Evolutionary conservation across 2,888 invertebrate genomes (phyloP).

Genomic region (Cheilosia grossa): DNA sequence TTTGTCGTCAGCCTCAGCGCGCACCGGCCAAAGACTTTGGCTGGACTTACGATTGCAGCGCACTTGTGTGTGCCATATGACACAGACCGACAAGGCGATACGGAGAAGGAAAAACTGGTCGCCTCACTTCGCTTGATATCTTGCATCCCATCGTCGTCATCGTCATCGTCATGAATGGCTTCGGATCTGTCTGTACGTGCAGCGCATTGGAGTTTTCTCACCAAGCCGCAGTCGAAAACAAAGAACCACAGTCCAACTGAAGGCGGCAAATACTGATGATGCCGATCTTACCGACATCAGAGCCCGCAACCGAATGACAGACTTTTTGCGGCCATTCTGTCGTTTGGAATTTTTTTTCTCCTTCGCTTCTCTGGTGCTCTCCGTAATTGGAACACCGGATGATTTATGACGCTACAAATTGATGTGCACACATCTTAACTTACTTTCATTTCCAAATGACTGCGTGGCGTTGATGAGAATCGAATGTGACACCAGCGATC

Average conservation of each 20-base stretch:
- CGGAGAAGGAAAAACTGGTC: slow-evolving; percentile 58
- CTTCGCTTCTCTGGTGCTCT: slow-evolving; percentile 21
- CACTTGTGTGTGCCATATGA: slow-evolving; percentile 44
- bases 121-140: slow-evolving; percentile 53
- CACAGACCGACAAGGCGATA: slow-evolving; percentile 17
- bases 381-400: slow-evolving; percentile 62
- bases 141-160: slow-evolving; percentile 39
- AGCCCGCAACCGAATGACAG: slow-evolving; percentile 7
- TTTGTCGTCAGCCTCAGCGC: background rate
- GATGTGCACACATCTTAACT: slow-evolving; percentile 47
- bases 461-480: slow-evolving; percentile 67
- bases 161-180: slow-evolving; percentile 32
- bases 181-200: background rate
- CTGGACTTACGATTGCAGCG: slow-evolving; percentile 27
- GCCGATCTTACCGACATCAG: slow-evolving; percentile 12
- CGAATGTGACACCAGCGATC: slow-evolving; percentile 71
- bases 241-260: slow-evolving; percentile 4
- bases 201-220: slow-evolving; percentile 14
- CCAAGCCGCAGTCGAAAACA: slow-evolving; percentile 1
- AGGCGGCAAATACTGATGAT: slow-evolving; percentile 23
- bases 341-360: slow-evolving; percentile 22
- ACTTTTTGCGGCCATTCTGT: slow-evolving; percentile 37
- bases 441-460: slow-evolving; percentile 64
- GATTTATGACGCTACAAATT: slow-evolving; percentile 71
- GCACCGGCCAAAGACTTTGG: background rate